Base-by-base conservation (phyloP, 2,113 vertebrate genomes). In the Myodes glareolus region DNA sequence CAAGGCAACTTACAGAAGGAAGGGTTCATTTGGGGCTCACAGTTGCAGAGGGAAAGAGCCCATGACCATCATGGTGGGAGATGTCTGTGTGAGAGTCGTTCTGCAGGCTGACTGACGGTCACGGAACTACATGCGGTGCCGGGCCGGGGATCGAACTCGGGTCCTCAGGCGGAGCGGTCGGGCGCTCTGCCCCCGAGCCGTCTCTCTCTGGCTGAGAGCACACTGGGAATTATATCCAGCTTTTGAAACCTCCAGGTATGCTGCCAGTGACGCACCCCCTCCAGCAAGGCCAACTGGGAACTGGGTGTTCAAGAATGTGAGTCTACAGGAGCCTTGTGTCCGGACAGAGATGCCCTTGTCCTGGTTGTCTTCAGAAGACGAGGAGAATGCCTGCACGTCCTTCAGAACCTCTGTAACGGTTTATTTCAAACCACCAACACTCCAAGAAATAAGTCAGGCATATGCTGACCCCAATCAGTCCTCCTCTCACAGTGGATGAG, bases 371-470 rank as follows among this genome's bases (percentile, higher is more conserved):
- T 84, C 55, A 61, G 55, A 25, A 84, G 55, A 84, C 3, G 39
- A 25, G 3, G 13, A 4, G 10, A 42, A 84, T 39, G 36, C 11
- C 23, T 25, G 25, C 1, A 19, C 25, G 23, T 13, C 6, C 0
- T 29, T 82, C n/a, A 42, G 80, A 61, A 29, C 55, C 21, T 76
- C 58, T 68, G 42, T 19, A 47, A 14, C 29, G 36, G 21, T 73
- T 52, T 6, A 36, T 19, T 52, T 52, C 70, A 21, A 65, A 65
- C 45, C 23, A 14, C 2, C 4, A 31, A 5, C 78, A 87, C 25
- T 92, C 52, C 42, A 70, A 45, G 87, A 88, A 39, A 65, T 42
- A 33, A 50, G 27, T 90, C 21, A 75, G 36, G 13, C 11, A 1
- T 17, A 11, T 45, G 13, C 36, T 33, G 39, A 86, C 17, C 12